phyloP scores from a whole-genome alignment of 2,797 vertebrate species.

The Acanthurus tractus region DNA sequence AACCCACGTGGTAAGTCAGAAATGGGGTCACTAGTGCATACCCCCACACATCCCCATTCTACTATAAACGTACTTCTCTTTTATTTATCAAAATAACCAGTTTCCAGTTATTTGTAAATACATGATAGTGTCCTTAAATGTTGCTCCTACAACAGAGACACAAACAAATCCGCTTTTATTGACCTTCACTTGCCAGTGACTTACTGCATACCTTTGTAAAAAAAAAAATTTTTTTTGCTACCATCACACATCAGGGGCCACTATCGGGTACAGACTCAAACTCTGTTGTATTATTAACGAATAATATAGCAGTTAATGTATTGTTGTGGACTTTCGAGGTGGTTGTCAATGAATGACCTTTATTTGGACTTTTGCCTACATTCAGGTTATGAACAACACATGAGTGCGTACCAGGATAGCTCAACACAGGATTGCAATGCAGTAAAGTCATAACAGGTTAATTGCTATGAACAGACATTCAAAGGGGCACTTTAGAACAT shows the following conservation, averaged over 20 bases:
- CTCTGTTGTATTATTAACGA: background rate
- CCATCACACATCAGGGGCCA: background rate
- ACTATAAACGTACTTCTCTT: background rate
- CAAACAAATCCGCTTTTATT: slow-evolving; percentile 14
- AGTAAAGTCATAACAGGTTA: background rate
- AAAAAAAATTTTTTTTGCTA: background rate
- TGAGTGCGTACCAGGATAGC: background rate
- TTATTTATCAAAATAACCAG: background rate
- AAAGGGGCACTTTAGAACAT: background rate
- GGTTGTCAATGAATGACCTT: slow-evolving; percentile 67
- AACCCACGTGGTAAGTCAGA: slow-evolving; percentile 65
- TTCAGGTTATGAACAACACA: slow-evolving; percentile 11
- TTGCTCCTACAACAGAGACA: slow-evolving; percentile 9
- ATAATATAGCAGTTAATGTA: background rate
- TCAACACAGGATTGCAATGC: background rate
- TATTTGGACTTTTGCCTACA: slow-evolving; percentile 72
- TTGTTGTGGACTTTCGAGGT: background rate
- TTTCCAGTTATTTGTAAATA: background rate
- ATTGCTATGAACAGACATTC: background rate
- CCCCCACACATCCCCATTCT: background rate
- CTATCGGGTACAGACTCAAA: rapidly evolving
- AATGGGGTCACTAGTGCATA: slow-evolving; percentile 55
- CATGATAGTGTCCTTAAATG: background rate
- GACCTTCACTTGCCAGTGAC: slow-evolving; percentile 73
- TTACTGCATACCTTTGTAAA: background rate